phyloP scores from a whole-genome alignment of 2,888 invertebrate genomes.

The Ferrisia virgata region DNA sequence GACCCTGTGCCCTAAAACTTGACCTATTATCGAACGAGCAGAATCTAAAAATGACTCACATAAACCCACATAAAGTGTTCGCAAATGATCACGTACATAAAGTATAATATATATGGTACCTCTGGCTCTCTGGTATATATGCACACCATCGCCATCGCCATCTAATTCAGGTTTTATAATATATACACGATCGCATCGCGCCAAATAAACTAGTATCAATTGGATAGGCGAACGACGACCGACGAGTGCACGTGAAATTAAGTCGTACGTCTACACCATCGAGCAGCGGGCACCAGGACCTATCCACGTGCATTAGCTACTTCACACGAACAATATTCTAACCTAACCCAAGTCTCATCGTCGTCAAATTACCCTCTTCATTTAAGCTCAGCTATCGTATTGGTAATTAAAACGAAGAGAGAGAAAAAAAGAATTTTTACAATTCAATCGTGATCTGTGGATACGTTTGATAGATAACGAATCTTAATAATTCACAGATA shows the following conservation, averaged over 20 bases:
- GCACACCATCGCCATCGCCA: neutral
- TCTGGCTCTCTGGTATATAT: too few relatives aligned
- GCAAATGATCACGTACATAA: neutral
- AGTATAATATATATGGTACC: too few relatives aligned
- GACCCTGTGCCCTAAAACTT: slow-evolving; percentile 31
- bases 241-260: neutral
- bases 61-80: slow-evolving; percentile 30
- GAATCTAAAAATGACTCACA: slow-evolving; percentile 17
- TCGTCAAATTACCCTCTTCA: neutral
- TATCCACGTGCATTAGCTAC: neutral
- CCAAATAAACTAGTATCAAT: neutral
- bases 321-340: too few relatives aligned
- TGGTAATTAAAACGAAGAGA: neutral
- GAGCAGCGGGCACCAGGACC: too few relatives aligned
- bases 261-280: neutral
- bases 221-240: neutral
- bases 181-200: neutral
- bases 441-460: neutral
- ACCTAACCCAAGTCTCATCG: neutral
- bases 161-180: slow-evolving; percentile 28
- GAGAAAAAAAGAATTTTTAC: neutral
- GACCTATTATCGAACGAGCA: neutral
- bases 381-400: neutral
- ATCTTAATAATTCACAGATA: neutral
- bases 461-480: neutral